phyloP scores from a whole-genome alignment of 2,888 invertebrate genomes.

The Phorcus lineatus region DNA sequence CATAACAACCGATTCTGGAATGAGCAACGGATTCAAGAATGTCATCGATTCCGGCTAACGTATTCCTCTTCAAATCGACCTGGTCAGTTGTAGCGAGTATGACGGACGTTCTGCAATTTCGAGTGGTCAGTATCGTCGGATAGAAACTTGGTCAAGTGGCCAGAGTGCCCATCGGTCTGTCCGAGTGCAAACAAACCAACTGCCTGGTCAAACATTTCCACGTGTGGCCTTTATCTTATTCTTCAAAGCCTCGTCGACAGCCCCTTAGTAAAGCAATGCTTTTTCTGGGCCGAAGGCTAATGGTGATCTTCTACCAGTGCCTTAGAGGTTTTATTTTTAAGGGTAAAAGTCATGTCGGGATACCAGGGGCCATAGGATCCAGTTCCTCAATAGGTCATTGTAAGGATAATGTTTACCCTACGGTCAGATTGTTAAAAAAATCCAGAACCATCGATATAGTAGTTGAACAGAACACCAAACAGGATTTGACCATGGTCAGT shows the following conservation, averaged over 20 bases:
- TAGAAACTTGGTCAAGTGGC: slow-evolving; percentile 7
- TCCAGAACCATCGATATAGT: too few relatives aligned
- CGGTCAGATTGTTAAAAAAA: too few relatives aligned
- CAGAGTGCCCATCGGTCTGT: background rate
- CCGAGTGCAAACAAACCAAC: background rate
- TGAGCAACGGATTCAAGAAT: background rate
- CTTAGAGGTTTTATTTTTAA: background rate
- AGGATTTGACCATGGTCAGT: too few relatives aligned
- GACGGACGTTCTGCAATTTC: background rate
- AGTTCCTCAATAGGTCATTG: background rate
- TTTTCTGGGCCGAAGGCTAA: background rate
- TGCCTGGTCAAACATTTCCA: background rate
- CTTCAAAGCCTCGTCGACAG: background rate
- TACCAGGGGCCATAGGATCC: background rate
- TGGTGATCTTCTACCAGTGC: background rate
- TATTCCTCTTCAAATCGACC: background rate
- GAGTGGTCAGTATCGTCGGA: background rate
- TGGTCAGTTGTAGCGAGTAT: background rate
- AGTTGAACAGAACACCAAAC: too few relatives aligned
- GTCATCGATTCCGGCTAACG: background rate
- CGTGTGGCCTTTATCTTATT: background rate
- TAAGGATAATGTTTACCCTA: background rate
- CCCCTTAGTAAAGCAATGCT: background rate
- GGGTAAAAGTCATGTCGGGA: background rate
- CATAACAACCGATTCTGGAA: too few relatives aligned